Conservation (phyloP, 2,888 invertebrate species). For the Amphipoea oculea region DNA sequence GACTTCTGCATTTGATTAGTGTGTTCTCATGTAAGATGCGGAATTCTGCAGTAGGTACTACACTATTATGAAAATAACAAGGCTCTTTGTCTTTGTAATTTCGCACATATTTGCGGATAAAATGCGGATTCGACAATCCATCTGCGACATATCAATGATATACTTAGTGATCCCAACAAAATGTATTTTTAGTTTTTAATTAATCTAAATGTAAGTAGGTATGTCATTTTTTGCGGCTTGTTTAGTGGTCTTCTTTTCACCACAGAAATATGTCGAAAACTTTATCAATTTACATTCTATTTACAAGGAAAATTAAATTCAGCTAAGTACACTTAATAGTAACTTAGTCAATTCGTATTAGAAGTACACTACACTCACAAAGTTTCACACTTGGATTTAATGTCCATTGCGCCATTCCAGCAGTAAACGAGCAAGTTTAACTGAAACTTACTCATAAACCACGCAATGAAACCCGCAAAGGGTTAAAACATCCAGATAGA, state of each 20-base stretch:
- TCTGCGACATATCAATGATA: too few relatives aligned
- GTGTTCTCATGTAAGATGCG: neutral
- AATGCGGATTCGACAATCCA: too few relatives aligned
- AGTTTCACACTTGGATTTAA: slow-evolving; percentile 29
- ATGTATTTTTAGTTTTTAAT: neutral
- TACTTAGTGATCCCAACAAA: neutral
- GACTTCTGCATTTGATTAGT: neutral
- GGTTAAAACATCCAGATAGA: slow-evolving; percentile 11
- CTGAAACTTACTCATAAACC: slow-evolving; percentile 3
- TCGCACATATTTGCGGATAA: too few relatives aligned
- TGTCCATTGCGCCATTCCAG: slow-evolving; percentile 27
- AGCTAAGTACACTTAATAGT: neutral
- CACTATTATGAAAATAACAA: neutral
- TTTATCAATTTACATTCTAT: neutral
- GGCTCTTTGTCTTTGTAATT: neutral
- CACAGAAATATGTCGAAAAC: neutral
- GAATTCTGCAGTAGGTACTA: neutral
- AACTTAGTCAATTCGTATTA: slow-evolving; percentile 3
- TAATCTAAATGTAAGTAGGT: neutral
- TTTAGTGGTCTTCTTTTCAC: neutral
- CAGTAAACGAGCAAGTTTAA: slow-evolving; percentile 12
- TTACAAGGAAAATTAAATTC: slow-evolving; percentile 18
- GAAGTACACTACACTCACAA: slow-evolving; percentile 15
- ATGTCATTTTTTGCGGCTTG: neutral
- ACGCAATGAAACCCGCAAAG: slow-evolving; percentile 29